Base-by-base conservation (phyloP, 2,113 vertebrate species). In the Saguinus imperator region DNA sequence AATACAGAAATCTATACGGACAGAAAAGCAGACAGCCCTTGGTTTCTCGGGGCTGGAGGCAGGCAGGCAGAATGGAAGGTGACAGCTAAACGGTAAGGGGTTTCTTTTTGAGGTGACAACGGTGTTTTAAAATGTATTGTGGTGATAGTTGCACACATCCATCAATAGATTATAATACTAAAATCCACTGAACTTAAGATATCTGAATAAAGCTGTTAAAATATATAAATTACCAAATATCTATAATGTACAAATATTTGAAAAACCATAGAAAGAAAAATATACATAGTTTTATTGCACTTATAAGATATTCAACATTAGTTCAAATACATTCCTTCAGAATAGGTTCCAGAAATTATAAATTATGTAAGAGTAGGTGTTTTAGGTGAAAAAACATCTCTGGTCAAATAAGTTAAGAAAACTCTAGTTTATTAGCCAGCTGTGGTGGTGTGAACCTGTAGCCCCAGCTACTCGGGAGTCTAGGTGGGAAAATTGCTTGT, bases 331-430 rank as follows among this genome's bases (percentile, higher is more conserved):
- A 52, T 61, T 82, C 87, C 35, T 90, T 37, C 50, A 83, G 43
- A 79, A 77, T 45, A 27, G 81, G 40, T 37, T 91, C 29, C 68
- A 91, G n/a, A 87, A 95, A 87, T 32, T 57, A 68, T 17, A 93
- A 40, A 90, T 43, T 68, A 50, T 48, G 0, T 45, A 80, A 87
- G 13, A 72, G 37, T 0, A 94, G 68, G 45, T 90, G 32, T 58
- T 83, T 43, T 43, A 25, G 1, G 20, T 80, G 7, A 48, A 37
- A 72, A 43, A 23, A 75, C 32, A 80, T 23, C 27, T 21, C 64
- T 52, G 9, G 16, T 80, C n/a, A 82, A 92, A 10, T 68, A 79
- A 27, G 6, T 89, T 80, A 48, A 32, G 13, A 85, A 89, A 86
- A 89, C 40, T 75, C 45, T 77, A 8, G 8, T 21, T 82, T 90